phyloP scores from a whole-genome alignment of 2,797 vertebrate genomes.

The Acanthurus leucopareius region DNA sequence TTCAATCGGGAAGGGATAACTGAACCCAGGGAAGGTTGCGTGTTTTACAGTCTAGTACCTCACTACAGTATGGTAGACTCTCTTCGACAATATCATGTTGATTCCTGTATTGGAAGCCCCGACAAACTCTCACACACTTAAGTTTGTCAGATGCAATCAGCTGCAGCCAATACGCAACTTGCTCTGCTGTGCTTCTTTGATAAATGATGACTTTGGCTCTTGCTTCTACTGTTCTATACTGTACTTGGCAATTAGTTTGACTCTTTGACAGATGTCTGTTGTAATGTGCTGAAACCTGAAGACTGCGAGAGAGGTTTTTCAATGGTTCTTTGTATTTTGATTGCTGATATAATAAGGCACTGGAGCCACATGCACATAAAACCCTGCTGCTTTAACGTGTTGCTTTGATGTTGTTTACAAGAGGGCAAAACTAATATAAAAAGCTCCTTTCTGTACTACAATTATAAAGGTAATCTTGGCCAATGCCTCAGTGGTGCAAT shows the following conservation, averaged over 20 bases:
- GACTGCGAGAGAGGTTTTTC: conserved; percentile 1
- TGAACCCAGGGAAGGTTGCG: conserved; percentile 21
- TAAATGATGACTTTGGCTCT: conserved; percentile 29
- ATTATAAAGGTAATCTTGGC: not conserved
- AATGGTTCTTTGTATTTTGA: conserved; percentile 33
- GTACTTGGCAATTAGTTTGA: conserved; percentile 23
- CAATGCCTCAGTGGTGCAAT: not conserved
- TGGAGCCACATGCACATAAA: not conserved
- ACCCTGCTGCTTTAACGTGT: conserved; percentile 12
- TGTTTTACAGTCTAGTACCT: conserved; percentile 36
- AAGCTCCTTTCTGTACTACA: not conserved
- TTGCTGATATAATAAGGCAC: not conserved
- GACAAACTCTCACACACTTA: not conserved
- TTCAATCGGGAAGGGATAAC: conserved; percentile 40
- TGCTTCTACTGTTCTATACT: conserved; percentile 23
- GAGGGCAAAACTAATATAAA: not conserved
- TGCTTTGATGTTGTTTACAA: not conserved
- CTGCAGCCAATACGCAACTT: not conserved
- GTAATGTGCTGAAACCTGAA: conserved; percentile 21
- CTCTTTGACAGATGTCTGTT: conserved; percentile 10
- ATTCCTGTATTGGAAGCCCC: conserved; percentile 29
- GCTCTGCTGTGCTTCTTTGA: conserved; percentile 3
- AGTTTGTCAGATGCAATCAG: not conserved
- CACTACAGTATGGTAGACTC: not conserved
- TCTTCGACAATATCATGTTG: not conserved